Conservation (phyloP, 2,797 vertebrate species). For the Allobates femoralis region DNA sequence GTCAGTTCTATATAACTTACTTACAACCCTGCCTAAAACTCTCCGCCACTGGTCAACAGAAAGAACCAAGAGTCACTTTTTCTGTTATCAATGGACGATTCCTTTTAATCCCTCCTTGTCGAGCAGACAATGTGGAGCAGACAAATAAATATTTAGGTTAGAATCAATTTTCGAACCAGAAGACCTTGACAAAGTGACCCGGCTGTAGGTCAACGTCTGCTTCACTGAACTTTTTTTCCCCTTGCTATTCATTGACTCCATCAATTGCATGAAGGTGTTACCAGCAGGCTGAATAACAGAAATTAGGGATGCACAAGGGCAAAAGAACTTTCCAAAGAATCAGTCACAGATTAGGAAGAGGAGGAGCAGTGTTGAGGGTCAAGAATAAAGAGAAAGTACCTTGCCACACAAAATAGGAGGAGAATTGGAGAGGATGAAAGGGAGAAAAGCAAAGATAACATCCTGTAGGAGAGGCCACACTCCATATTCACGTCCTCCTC, state of each 20-base stretch:
- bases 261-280: conserved; percentile 46
- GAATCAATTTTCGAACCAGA: neutral
- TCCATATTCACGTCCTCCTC: conserved; percentile 38
- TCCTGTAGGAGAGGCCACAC: conserved; percentile 37
- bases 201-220: conserved; percentile 41
- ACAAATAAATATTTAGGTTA: conserved; percentile 27
- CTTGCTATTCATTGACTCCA: conserved; percentile 17
- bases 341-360: conserved; percentile 60
- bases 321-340: conserved; percentile 55
- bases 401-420: conserved; percentile 57
- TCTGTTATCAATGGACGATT: neutral
- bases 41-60: neutral
- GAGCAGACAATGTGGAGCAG: neutral
- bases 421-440: conserved; percentile 54
- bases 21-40: neutral
- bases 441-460: conserved; percentile 41
- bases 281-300: conserved; percentile 41
- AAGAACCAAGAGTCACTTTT: neutral
- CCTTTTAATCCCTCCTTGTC: neutral
- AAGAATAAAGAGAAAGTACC: conserved; percentile 57
- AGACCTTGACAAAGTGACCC: conserved; percentile 36
- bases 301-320: conserved; percentile 42
- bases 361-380: conserved; percentile 47
- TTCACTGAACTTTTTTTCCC: conserved; percentile 1
- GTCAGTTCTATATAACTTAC: neutral